phyloP scores from a whole-genome alignment of 1,140 invertebrate species.

The Augochlora pura region DNA sequence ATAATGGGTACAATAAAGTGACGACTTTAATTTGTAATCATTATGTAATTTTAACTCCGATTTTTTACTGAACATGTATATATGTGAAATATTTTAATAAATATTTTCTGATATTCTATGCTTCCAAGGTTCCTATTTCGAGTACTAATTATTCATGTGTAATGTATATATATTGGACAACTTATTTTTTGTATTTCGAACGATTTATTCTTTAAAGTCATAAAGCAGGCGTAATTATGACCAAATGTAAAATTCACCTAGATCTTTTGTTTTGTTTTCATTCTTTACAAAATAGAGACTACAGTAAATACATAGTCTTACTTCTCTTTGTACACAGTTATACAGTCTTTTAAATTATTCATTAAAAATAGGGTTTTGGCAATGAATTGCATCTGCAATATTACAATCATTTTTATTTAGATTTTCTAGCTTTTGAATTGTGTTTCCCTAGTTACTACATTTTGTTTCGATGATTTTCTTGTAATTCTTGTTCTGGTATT shows the following conservation, averaged over 20 bases:
- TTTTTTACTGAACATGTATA: conserved; percentile 50
- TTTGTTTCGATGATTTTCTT: not conserved
- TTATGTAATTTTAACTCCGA: conserved; percentile 36
- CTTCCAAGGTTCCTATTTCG: not conserved
- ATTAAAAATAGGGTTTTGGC: not conserved
- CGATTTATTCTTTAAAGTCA: too few relatives aligned
- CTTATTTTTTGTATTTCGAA: too few relatives aligned
- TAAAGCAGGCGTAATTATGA: too few relatives aligned
- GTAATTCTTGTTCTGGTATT: conserved; percentile 3
- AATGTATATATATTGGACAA: too few relatives aligned
- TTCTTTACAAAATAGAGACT: conserved; percentile 5
- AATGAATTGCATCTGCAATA: not conserved
- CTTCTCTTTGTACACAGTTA: too few relatives aligned
- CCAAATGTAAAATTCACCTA: too few relatives aligned
- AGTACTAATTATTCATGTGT: too few relatives aligned
- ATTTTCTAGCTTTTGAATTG: not conserved
- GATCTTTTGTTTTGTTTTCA: not conserved
- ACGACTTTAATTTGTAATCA: conserved; percentile 25
- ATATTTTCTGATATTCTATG: conserved; percentile 46
- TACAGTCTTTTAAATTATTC: not conserved
- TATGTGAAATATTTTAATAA: conserved; percentile 59
- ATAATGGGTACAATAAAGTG: conserved; percentile 21
- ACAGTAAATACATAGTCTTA: not conserved
- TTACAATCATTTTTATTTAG: conserved; percentile 8
- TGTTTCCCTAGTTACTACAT: conserved; percentile 4